Base-by-base conservation (phyloP, 2,113 vertebrate genomes). In the Psammodynastes pulverulentus region DNA sequence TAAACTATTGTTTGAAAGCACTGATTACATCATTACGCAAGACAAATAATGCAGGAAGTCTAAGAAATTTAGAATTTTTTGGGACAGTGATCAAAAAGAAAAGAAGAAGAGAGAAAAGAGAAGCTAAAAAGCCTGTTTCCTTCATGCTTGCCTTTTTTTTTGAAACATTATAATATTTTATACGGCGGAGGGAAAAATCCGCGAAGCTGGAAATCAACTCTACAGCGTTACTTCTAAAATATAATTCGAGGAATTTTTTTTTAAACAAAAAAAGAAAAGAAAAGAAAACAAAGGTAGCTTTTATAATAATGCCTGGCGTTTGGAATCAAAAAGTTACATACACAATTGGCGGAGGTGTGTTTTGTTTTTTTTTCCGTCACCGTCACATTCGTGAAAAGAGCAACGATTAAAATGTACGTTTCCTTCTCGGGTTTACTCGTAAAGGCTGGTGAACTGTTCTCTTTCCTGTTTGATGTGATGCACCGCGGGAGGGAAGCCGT, bases 391-490 rank as follows among this genome's bases (percentile, higher is more conserved):
- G 89, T 94, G 96, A 97, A 97, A 92, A 79, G 94, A 95, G 94
- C 92, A 96, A 95, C 95, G 94, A 93, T 93, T 95, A 95, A 94
- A 95, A n/a, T n/a, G n/a, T n/a, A n/a, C n/a, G n/a, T n/a, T n/a
- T n/a, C n/a, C n/a, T n/a, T n/a, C n/a, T n/a, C n/a, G n/a, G n/a
- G 91, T 91, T 90, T 93, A 90, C 93, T 94, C 92, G 94, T 97
- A 97, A 45, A 96, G 96, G 93, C 26, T 96, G 34, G 72, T 0
- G 93, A 96, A 95, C 0, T 96, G 96, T 95, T 98, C 97, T 2
- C 95, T 96, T 93, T 98, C 97, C 94, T 96, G 96, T 91, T 97
- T 98, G 72, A 97, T 54, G 48, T 49, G 48, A 95, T 98, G 95
- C 51, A 97, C 72, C 5, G 96, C 94, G 90, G 97, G 92, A 86